Evolutionary conservation across 2,888 invertebrate species (phyloP), one percentile per base, ranked within the genome.

Genomic region (Cephalotes varians): DNA sequence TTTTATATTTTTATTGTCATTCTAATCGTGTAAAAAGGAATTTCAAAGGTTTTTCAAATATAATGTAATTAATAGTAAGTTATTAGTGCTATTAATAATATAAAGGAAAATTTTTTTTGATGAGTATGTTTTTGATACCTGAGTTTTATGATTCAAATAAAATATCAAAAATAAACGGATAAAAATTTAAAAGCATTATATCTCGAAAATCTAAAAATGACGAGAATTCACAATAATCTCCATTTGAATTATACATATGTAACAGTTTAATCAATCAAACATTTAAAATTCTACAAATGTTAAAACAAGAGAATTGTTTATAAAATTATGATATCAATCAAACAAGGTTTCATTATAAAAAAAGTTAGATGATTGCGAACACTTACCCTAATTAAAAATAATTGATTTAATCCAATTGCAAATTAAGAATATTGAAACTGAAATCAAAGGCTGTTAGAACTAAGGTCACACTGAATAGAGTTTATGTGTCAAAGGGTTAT

Each of bases 401-500:
- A 77, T 77, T 77, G 54, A 77, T 77, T 21, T 69, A 77, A 7
- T 77, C 21, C 7, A 21, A 71, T 77, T 79, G 56, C 44, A 71
- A 79, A 79, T 44, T 44, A 71, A 79, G 72, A 34, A 56, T n/a
- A n/a, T 25, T 71, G 72, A 56, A 79, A 72, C 72, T 44, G 56
- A 71, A 56, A 79, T 44, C 72, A 34, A 12, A 56, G 31, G 44
- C 31, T 31, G 31, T 9, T 56, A 37, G 34, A 47, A 56, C 31
- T 56, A 71, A 79, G 72, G 56, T 71, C 25, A 44, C 25, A 34
- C 15, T 44, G 77, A 79, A 79, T 56, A 7, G 56, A 56, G 44
- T 79, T 79, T 79, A 71, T 44, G 31, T 77, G 77, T 79, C 77
- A 79, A 79, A 79, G 77, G 77, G 44, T 44, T 56, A 56, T 56